Evolutionary conservation across 2,797 vertebrate species (phyloP), one percentile per base, ranked within the genome.

Genomic region (Danio jaintianensis): DNA sequence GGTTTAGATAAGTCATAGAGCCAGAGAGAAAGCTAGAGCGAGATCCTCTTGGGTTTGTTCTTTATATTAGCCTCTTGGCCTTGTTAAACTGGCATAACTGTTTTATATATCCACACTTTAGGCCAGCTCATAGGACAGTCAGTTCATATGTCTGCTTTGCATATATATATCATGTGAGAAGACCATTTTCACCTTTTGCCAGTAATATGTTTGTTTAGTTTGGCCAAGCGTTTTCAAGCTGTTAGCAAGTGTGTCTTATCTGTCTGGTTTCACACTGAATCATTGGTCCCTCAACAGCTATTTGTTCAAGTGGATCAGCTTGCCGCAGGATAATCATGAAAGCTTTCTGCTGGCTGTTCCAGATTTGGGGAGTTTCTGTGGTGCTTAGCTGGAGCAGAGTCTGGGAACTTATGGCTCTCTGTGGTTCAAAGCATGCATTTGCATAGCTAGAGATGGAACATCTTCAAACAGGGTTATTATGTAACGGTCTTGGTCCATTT

Each of bases 151-250:
- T 22, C 64, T 72, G 40, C 78, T 43, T 50, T 10, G 18, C 22
- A 22, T 76, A 79, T 79, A 73, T 84, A 29, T 29, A 29, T 29
- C n/a, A n/a, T 43, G 12, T 22, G 40, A 63, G n/a, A 10, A 72
- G 68, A 78, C 73, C 55, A 43, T n/a, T 78, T 72, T 53, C 13
- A 53, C 1, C 13, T 6, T 72, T 72, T 67, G 74, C 74, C 82
- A 72, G 12, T 75, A 72, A 82, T 82, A 68, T 84, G 85, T 79
- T 84, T 83, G 69, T 81, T 80, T 74, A 36, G 58, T 83, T 84
- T 86, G 83, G 80, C 69, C 7, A 81, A 29, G 5, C 29, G 18
- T 64, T 84, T 86, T 68, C 48, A 83, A 82, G 70, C 77, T 79
- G 63, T 78, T 70, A 69, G 55, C 64, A 11, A 59, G 62, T 10